Evolutionary conservation across 2,113 vertebrate species (phyloP).

Genomic region (Centropus bengalensis): DNA sequence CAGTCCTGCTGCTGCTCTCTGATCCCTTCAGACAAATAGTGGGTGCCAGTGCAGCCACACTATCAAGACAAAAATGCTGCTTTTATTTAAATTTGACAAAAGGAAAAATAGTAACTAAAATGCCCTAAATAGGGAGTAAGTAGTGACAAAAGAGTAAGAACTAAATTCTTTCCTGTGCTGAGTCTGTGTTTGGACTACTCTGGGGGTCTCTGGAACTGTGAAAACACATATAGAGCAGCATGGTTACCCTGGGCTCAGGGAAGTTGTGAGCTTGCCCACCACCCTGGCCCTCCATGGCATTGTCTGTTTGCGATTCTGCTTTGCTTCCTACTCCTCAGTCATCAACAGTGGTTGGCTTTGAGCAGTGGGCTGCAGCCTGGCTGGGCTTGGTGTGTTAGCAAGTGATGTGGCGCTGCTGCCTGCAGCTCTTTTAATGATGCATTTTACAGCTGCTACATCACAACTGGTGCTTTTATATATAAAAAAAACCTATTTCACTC

Average conservation of each 20-base stretch:
- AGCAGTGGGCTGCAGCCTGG: background rate
- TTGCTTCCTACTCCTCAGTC: fast-evolving
- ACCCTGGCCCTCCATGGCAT: fast-evolving
- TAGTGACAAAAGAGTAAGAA: background rate
- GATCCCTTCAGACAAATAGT: background rate
- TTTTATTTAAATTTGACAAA: background rate
- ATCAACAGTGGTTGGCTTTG: too few relatives aligned
- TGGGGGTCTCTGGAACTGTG: background rate
- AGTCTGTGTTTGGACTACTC: background rate
- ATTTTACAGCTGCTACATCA: background rate
- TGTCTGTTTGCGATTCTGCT: background rate
- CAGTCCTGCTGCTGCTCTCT: background rate
- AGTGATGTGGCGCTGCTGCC: fast-evolving
- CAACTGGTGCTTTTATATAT: background rate
- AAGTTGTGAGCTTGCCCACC: background rate
- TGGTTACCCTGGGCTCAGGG: background rate
- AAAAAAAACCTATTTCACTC: background rate
- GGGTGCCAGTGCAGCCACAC: background rate
- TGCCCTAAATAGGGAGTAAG: background rate
- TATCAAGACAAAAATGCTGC: background rate
- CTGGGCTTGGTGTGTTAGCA: background rate
- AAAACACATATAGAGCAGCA: background rate
- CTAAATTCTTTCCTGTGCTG: background rate
- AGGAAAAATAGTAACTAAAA: background rate
- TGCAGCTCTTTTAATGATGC: background rate